phyloP scores from a whole-genome alignment of 2,797 vertebrate genomes.

The Hirundo rustica region DNA sequence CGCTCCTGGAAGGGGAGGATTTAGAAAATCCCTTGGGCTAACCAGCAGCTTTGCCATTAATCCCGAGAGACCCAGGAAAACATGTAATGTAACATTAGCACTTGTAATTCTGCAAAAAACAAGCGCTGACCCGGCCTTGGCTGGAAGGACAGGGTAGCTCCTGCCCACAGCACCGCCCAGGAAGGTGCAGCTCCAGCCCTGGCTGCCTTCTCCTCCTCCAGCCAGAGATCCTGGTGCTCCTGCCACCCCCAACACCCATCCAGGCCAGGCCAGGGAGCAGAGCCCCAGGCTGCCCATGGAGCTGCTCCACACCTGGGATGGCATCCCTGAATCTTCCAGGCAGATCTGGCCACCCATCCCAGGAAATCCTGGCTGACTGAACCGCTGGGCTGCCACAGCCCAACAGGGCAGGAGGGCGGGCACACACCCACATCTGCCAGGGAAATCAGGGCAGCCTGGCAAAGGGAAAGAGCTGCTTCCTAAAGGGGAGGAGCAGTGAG shows the following conservation, averaged over 20 bases:
- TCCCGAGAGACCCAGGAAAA: neutral
- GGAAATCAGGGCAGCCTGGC: neutral
- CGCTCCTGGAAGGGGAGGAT: neutral
- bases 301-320: neutral
- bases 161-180: fast-evolving
- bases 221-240: neutral
- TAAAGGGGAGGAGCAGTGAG: neutral
- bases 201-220: neutral
- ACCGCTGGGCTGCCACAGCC: fast-evolving
- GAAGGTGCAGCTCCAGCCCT: neutral
- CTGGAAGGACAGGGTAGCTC: neutral
- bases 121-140: fast-evolving
- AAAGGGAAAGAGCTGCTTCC: fast-evolving
- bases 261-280: neutral
- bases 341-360: neutral
- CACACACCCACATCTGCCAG: neutral
- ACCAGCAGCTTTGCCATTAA: neutral
- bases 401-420: neutral
- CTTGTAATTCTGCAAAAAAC: neutral
- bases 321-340: fast-evolving
- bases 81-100: neutral
- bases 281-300: neutral
- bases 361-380: fast-evolving
- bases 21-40: neutral
- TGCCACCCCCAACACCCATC: fast-evolving